Evolutionary conservation across 1,140 invertebrate genomes (phyloP), one percentile per base, ranked within the genome.

Genomic region (Leptinotarsa undecemlineata): DNA sequence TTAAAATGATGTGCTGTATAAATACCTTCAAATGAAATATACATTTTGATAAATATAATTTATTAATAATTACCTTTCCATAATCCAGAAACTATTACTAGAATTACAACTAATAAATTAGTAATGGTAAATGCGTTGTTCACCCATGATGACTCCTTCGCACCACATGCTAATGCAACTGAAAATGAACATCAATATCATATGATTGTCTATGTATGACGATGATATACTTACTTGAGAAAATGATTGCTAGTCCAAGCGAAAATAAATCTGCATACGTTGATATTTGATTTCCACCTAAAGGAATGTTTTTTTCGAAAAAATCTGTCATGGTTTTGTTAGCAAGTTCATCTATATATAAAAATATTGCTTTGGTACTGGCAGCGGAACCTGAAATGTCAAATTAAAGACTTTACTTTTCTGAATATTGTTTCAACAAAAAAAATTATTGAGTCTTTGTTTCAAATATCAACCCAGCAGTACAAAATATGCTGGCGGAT

Each of bases 51-150:
- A 8, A 33, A 33, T 33, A 33, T 2, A 33, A 11, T 42, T 33
- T 42, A 42, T 42, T 8, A 42, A 42, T 64, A 75, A 77, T 87
- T 86, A 87, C 89, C 86, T 84, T 92, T 90, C 67, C 92, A 88
- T n/a, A 89, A 83, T 71, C 93, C 93, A 80, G 88, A 89, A 68
- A 92, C 88, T 19, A 94, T 88, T 3, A 94, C 91, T 80, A 92
- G 92, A 0, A 90, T 57, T 3, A 95, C 91, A 17, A 95, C 91
- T 3, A 83, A 78, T 2, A 95, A 83, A 82, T 95, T 95, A 3
- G 92, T 83, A 1, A 88, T 74, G 3, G 93, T 94, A 79, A 95
- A 94, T 8, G 94, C 79, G 79, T 93, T 94, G 82, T 94, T 95
- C 17, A 93, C 89, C 19, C 87, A 77, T 8, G 93, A 89, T 0